Percentiles rank a stretch among this genome's conserved stretches.
Evolutionary conservation across 1,140 invertebrate species (phyloP).

Genomic region (Platorchestia sp.): DNA sequence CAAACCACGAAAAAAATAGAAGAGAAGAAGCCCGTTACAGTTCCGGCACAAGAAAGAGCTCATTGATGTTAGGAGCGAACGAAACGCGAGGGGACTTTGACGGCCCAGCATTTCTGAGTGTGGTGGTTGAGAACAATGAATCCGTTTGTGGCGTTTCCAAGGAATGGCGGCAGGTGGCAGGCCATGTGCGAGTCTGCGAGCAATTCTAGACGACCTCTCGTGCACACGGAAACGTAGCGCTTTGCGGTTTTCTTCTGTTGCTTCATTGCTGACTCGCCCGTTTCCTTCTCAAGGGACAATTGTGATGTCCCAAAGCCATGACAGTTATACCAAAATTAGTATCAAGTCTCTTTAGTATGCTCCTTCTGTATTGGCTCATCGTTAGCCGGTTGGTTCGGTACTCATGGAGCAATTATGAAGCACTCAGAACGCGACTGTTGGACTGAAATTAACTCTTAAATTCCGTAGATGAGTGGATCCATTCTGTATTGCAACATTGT

Average conservation of each 20-base stretch:
- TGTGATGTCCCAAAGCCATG: neutral
- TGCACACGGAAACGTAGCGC: neutral
- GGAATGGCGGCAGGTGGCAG: slow-evolving; percentile 30
- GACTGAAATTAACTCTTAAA: neutral
- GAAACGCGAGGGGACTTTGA: neutral
- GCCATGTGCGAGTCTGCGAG: slow-evolving; percentile 36
- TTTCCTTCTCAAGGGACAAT: neutral
- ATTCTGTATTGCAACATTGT: neutral
- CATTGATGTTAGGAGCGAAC: neutral
- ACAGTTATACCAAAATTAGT: neutral
- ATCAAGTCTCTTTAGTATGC: neutral
- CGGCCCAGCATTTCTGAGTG: neutral
- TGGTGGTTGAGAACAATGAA: neutral
- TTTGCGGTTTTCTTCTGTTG: neutral
- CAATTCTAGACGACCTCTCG: neutral
- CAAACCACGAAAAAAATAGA: neutral
- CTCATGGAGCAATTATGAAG: no score
- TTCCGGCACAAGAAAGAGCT: neutral
- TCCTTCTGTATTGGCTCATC: neutral
- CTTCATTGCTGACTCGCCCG: neutral
- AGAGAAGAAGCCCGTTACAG: neutral
- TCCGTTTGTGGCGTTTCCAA: slow-evolving; percentile 32
- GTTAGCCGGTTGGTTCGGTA: no score
- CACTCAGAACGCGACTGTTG: neutral
- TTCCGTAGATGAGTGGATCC: neutral